Evolutionary conservation across 2,113 vertebrate species (phyloP), one percentile per base, ranked within the genome.

Genomic region (Procavia capensis): DNA sequence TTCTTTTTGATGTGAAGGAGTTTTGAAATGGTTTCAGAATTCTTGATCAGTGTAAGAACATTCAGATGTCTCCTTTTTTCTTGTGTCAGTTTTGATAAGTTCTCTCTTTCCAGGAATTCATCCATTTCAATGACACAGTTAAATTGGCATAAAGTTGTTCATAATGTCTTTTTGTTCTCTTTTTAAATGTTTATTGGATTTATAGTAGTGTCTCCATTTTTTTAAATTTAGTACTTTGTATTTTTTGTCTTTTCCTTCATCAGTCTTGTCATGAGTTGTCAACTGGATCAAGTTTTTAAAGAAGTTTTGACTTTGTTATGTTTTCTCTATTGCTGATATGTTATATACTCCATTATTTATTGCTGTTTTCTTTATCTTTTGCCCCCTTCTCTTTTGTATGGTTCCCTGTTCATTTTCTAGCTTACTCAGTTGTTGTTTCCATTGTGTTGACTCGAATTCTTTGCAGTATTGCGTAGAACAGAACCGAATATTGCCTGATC

Each of bases 71-170:
- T 68, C 78, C 29, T 50, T 74, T 85, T 50, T 89, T 82, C 41
- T 63, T 79, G 43, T 4, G 9, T 88, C 59, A 70, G 47, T 80
- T 93, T 91, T 95, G 59, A n/a, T 80, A 87, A 79, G 16, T 85
- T 76, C 9, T 80, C 4, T n/a, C 75, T 79, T 96, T 78, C 41
- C 83, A 87, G 27, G 13, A 86, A 76, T 90, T 84, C 87, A 25
- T 59, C 1, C 1, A 76, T 63, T 68, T 87, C 43, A 57, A 20
- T 88, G 54, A 76, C 93, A 50, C 85, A 80, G 31, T 57, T 25
- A 84, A 85, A 91, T 54, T 86, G 24, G 2, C 14, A 63, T 85
- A 50, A 95, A 85, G 45, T 45, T 47, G 4, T 80, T 86, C 19
- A 41, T 39, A 39, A 47, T 66, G 82, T 54, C 31, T 79, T 93